Percentiles rank a stretch among this genome's conserved stretches.
phyloP scores from a whole-genome alignment of 2,113 vertebrate species.

The Platysteira castanea region DNA sequence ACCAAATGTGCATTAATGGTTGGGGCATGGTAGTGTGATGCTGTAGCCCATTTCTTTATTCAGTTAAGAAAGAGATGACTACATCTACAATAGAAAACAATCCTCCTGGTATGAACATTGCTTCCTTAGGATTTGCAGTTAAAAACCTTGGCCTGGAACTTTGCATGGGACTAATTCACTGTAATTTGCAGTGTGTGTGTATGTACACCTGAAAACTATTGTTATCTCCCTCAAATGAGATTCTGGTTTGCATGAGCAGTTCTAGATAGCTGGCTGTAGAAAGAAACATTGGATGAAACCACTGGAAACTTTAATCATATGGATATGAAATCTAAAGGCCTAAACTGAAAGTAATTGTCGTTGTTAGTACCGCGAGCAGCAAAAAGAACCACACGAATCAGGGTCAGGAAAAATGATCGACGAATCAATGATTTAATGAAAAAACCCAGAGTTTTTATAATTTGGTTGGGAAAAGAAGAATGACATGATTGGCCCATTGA shows the following conservation, averaged over 20 bases:
- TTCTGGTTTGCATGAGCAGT: neutral
- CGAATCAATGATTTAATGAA: too few species aligned
- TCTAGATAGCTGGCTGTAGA: neutral
- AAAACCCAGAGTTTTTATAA: too few species aligned
- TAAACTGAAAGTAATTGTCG: neutral
- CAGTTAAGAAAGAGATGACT: neutral
- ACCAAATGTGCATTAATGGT: neutral
- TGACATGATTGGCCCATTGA: too few species aligned
- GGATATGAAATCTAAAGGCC: neutral
- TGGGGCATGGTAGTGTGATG: neutral
- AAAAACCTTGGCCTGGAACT: neutral
- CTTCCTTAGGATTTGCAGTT: neutral
- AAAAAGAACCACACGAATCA: too few species aligned
- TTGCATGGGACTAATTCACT: neutral
- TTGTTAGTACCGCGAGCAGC: too few species aligned
- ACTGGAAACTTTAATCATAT: neutral
- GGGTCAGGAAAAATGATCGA: too few species aligned
- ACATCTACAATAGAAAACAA: neutral
- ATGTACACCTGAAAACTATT: neutral
- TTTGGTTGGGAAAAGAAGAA: too few species aligned
- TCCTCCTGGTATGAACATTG: neutral
- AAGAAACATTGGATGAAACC: neutral
- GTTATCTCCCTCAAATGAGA: neutral
- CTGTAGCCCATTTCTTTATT: neutral
- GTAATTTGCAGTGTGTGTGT: accelerated